Evolutionary conservation across 2,888 invertebrate species (phyloP), one percentile per base, ranked within the genome.

Genomic region (Agrochola macilenta): DNA sequence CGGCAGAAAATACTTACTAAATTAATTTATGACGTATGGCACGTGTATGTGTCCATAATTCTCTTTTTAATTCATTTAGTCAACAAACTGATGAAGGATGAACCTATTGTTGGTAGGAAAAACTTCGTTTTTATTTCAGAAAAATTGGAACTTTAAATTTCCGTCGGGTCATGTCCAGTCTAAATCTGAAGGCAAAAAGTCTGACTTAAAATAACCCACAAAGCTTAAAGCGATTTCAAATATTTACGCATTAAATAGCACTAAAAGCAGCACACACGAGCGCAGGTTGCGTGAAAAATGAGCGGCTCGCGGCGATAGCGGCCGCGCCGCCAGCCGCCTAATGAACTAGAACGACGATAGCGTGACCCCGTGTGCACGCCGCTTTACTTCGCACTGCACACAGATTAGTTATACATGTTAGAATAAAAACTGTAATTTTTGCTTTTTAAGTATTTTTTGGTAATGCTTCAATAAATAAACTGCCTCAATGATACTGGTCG

Each of bases 301-400:
- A 94, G 91, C 91, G 90, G 92, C 89, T 89, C 88, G 90, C 91
- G 88, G 92, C 93, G 95, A 95, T 95, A 95, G 93, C 89, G 87
- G 90, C 87, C 89, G 90, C 88, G 85, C 90, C 89, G 88, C 88
- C 91, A 93, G 93, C 91, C 88, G 90, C 92, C 93, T 96, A 96
- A 96, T 96, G 96, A 96, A 95, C 92, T 92, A 95, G 96, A 96
- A 96, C 87, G 92, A 87, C 91, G 96, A 96, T 96, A 96, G 94
- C 91, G 92, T 92, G 93, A 93, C 93, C 93, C 87, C 90, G 92
- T 92, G 92, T 93, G 93, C 91, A 91, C 89, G 87, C 90, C 89
- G 91, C 91, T 90, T 93, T 92, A 92, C 87, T 77, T 83, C 65
- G 46, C 76, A 30, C 73, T 86, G 84, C 79, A 77, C 77, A 79